Evolutionary conservation across 2,888 invertebrate species (phyloP).

Genomic region (Lasioglossum oenotherae): DNA sequence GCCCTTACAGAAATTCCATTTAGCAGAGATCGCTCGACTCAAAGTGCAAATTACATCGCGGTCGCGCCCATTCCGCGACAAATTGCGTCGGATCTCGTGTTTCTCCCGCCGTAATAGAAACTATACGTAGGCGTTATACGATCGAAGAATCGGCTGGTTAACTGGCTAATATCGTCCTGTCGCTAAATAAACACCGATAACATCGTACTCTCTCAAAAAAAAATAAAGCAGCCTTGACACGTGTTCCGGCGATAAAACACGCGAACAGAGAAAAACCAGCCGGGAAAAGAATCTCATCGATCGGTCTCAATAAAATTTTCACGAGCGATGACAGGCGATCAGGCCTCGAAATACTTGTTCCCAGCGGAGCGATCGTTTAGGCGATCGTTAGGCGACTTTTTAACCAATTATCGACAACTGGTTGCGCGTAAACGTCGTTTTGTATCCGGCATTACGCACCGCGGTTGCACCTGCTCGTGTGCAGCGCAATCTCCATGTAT

Average conservation of each 20-base stretch:
- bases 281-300: background rate
- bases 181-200: background rate
- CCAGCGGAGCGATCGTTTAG: background rate
- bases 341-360: background rate
- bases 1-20: background rate
- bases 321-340: background rate
- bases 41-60: background rate
- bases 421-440: background rate
- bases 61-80: background rate
- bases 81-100: background rate
- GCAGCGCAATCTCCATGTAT: background rate
- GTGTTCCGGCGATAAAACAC: background rate
- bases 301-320: background rate
- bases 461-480: background rate
- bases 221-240: background rate
- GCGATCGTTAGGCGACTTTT: slow-evolving; percentile 29
- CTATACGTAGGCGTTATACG: background rate
- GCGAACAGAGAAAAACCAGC: background rate
- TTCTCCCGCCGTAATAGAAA: background rate
- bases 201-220: background rate
- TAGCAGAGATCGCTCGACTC: background rate
- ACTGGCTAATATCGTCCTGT: background rate
- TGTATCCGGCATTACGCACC: background rate
- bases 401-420: background rate
- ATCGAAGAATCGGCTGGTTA: background rate